Evolutionary conservation across 2,797 vertebrate species (phyloP).

Genomic region (Artibeus lituratus): DNA sequence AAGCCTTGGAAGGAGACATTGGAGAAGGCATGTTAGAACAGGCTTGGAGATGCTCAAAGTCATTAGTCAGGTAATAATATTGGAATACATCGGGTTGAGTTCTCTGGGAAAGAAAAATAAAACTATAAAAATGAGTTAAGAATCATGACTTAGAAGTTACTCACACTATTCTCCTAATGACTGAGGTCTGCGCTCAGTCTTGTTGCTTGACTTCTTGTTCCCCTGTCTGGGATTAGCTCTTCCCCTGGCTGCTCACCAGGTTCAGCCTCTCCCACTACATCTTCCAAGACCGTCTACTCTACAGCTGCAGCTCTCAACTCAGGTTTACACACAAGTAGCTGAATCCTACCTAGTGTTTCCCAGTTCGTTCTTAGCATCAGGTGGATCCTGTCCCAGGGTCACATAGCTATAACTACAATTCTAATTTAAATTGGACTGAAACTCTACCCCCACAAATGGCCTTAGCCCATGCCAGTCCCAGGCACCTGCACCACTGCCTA

Average conservation of each 20-base stretch:
- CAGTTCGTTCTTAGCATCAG: not conserved
- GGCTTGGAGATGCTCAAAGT: not conserved
- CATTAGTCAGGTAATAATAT: not conserved
- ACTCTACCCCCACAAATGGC: not conserved
- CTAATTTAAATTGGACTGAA: not conserved
- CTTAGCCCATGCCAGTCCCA: not conserved
- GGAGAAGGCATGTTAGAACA: not conserved
- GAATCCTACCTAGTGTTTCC: not conserved
- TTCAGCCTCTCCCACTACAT: not conserved
- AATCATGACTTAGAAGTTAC: not conserved
- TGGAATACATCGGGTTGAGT: not conserved
- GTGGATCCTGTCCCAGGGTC: not conserved
- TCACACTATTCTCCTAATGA: not conserved
- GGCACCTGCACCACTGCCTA: not conserved
- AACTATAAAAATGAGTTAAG: not conserved
- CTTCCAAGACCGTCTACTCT: not conserved
- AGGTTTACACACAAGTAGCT: not conserved
- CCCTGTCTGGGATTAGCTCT: not conserved
- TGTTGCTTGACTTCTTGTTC: not conserved
- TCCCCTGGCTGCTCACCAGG: not conserved
- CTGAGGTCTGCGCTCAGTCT: not conserved
- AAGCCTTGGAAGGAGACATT: not conserved
- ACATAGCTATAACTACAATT: not conserved
- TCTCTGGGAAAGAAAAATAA: slow-evolving; percentile 19
- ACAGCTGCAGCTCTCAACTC: not conserved